phyloP scores from a whole-genome alignment of 1,140 invertebrate species.

The Drosophila auraria region DNA sequence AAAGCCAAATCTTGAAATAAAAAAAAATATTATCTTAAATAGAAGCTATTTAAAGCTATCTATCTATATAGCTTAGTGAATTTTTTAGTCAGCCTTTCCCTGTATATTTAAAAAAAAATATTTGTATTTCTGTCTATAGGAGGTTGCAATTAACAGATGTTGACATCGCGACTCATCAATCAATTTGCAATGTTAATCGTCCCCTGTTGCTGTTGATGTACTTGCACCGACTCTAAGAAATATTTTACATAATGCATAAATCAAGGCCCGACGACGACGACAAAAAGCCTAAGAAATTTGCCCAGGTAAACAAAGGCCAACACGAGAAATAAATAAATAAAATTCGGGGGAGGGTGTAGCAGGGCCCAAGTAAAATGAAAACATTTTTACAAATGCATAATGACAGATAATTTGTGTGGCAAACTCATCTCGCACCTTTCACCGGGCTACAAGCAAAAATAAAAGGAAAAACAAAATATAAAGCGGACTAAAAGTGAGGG shows the following conservation, averaged over 20 bases:
- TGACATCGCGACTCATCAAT: conserved; percentile 35
- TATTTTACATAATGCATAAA: conserved; percentile 45
- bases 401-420: conserved; percentile 57
- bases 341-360: not conserved
- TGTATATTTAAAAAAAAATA: no score
- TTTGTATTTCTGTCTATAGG: not conserved
- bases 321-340: conserved; percentile 46
- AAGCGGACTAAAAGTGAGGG: conserved; percentile 13
- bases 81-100: no score
- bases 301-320: conserved; percentile 40
- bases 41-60: no score
- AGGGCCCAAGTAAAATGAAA: conserved; percentile 24
- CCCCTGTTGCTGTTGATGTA: conserved; percentile 22
- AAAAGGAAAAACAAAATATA: conserved; percentile 15
- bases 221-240: not conserved
- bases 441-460: conserved; percentile 4
- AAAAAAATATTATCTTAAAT: no score
- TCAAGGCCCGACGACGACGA: conserved; percentile 1
- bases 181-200: conserved; percentile 52
- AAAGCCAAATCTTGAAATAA: no score
- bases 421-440: conserved; percentile 49
- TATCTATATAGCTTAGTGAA: no score
- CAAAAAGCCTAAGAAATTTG: conserved; percentile 1
- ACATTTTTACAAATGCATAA: conserved; percentile 58
- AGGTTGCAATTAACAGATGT: conserved; percentile 10